Base-by-base conservation (phyloP, 1,140 invertebrate genomes). In the Drosophila punjabiensis region DNA sequence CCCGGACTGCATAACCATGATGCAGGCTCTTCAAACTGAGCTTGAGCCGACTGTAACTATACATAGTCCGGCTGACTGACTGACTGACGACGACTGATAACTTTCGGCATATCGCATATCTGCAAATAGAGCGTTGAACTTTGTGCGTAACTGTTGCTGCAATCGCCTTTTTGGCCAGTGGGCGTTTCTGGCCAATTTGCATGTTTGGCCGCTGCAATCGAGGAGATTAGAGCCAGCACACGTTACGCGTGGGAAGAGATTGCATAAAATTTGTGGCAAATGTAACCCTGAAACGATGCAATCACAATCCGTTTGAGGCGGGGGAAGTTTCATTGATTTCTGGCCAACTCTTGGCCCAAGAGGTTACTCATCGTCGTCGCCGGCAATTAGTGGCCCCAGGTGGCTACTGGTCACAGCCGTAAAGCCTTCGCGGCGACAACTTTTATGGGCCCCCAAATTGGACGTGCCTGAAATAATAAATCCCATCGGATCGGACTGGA, bases 401-500 rank as follows among this genome's bases (percentile, higher is more conserved):
- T 61, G 20, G 24, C 75, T 78, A 79, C 76, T 69, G 65, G 70
- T 48, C 24, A 47, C 45, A 24, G 45, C 18, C 18, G 11, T 7
- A 32, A 62, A 66, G 60, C 76, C 84, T 88, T 88, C 84, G 56
- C 52, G 43, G 55, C 76, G 67, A 82, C 76, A 81, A 58, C 68
- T 63, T 87, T 88, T 81, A 88, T 89, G 81, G 84, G 52, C 78
- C 64, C 67, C 74, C 77, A 37, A 76, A 71, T 45, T 30, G 69
- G 16, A 90, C 86, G 86, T 89, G 86, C 65, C 41, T 52, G 65
- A 67, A 63, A 86, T 89, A 58, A 47, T 24, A 43, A 39, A 85
- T 63, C 8, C n/a, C 14, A 5, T 64, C 5, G n/a, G 7, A 41
- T 62, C 24, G n/a, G n/a, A 20, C 16, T n/a, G 33, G 50, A 60